Evolutionary conservation across 2,113 vertebrate genomes (phyloP), one percentile per base, ranked within the genome.

Genomic region (Puntigrus tetrazona): DNA sequence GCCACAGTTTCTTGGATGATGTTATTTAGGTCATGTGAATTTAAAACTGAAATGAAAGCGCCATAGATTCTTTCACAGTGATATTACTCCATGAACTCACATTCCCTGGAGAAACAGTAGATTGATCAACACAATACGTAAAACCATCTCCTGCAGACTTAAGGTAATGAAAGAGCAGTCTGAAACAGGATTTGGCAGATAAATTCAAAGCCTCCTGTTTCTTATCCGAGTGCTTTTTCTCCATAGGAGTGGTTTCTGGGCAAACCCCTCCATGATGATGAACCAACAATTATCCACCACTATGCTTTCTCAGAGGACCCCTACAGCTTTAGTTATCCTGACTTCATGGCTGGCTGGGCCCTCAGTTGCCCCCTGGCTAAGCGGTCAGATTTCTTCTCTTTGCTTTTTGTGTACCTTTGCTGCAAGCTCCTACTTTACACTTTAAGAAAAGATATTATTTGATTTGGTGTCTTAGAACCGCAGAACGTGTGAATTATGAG

Each of bases 281-380:
- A 96, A 85, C 94, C 96, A 45, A 97, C 96, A 70, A 97, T 99
- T 88, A 97, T 97, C 90, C 97, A 97, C 92, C 97, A 98, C 92
- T 97, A 97, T 34, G 96, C 96, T 87, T 98, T 99, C 92, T 96
- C 96, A 73, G 96, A 98, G 91, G 95, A 97, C 88, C 95, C 96
- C 82, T 70, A 88, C 10, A 89, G 90, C 82, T 99, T 99, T 86
- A 95, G 95, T 88, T 99, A 96, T 91, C 97, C 97, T 36, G 96
- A 98, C 89, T 96, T 97, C 85, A 93, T 95, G 85, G 96, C 96
- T 75, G 96, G 97, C 86, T 98, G 97, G 97, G 96, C 95, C 67
- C 92, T 98, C 78, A 98, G 96, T 85, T 91, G 93, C 3, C 93
- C 95, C 0, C 95, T 98, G 78, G 92, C 96, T 72, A 96, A 94